Evolutionary conservation across 2,797 vertebrate genomes (phyloP), one percentile per base, ranked within the genome.

Genomic region (Poeciliopsis infans): DNA sequence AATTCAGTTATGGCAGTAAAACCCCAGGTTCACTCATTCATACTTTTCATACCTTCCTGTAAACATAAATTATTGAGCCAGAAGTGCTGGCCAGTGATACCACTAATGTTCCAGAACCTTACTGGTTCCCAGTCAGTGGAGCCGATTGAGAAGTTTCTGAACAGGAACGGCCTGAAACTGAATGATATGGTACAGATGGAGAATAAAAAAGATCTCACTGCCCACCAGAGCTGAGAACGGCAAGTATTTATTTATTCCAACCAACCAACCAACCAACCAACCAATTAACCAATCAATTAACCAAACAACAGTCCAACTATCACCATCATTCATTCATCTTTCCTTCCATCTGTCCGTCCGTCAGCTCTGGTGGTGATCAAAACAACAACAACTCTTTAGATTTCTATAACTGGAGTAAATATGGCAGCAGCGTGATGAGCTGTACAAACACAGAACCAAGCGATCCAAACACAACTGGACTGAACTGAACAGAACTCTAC

Each of bases 361-460:
- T 57, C 80, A 61, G 83, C 82, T 76, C 82, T 75, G 89, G 83
- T 69, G 80, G 75, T 33, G 72, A 85, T 72, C 77, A 82, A 71
- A 83, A 92, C n/a, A 88, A 88, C 83, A 89, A 86, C 74, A 78
- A 82, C 81, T 78, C 41, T 79, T 75, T 77, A 84, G 72, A 76
- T 79, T 85, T 83, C 75, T 84, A 85, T 82, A 72, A 79, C 80
- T 86, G 76, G 81, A 89, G 75, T 89, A 90, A 90, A 90, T 88
- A 93, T 87, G 82, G 83, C 79, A 81, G 76, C 89, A 71, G 76
- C 70, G 80, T 78, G 79, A 91, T 89, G 86, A 85, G 87, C 89
- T 90, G 87, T 79, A 92, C 87, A 88, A 89, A 91, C 85, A 91
- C 88, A 77, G 83, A 88, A 87, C 70, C 87, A 78, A 90, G 74